Base-by-base conservation (phyloP, 2,113 vertebrate species). In the Lanius ludovicianus region DNA sequence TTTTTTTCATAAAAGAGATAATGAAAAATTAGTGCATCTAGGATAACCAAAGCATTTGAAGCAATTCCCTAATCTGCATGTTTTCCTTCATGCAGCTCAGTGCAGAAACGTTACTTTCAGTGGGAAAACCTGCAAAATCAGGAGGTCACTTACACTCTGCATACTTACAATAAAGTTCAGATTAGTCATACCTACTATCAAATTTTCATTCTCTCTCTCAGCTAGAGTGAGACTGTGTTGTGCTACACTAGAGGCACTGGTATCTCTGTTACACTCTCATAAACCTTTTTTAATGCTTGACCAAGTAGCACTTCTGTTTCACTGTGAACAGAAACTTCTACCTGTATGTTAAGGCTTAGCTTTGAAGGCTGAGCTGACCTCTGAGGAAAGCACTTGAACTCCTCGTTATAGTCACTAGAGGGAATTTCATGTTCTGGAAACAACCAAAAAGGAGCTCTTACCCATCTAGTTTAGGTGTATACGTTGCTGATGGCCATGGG, bases 11-110 rank as follows among this genome's bases (percentile, higher is more conserved):
- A 88, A 90, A 95, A 89, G 83, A 96, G 42, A 35, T 86, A 84
- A 87, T 91, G 91, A 91, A 96, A 96, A 97, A 96, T 95, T 85
- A 97, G 95, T 95, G 44, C 19, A 80, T 78, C 79, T 86, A 86
- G 82, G 74, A 89, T 81, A 96, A 57, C 56, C 57, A 71, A 94
- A 91, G 46, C 18, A 52, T 95, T 97, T 97, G 87, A 96, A 96
- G 69, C 91, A 73, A 87, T 94, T 96, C 90, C 85, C 60, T 87
- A 15, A 53, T 80, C 70, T 82, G 3, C 5, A 1, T 70, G n/a
- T 59, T 95, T 90, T 69, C 57, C 65, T 91, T 35, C 5, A 19
- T 42, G 68, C 79, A 84, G 25, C 47, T 73, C 47, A 67, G 77
- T 70, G 81, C 64, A 89, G 95, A 94, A 97, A 97, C 69, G 57